These are phyloP conservation scores for Vidua chalybeata DNA, from an alignment of 2,113 vertebrate species.

Conservation along the genomic window DNA sequence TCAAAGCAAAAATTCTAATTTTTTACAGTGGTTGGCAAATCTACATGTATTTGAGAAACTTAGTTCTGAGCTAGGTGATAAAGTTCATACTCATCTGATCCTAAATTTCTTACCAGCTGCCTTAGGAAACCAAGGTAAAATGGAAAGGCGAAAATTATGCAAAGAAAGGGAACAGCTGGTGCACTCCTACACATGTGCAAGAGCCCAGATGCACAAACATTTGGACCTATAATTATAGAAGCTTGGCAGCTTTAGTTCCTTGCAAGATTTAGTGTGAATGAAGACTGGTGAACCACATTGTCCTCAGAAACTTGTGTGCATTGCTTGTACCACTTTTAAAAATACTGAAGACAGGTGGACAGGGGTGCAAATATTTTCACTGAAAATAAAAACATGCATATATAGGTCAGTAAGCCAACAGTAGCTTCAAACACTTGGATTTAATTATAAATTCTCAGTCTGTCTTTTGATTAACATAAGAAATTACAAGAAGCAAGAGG, in stretches of 20 bases:
- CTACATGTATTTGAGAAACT: neutral
- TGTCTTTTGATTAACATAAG: neutral
- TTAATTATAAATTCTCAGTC: neutral
- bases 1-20: neutral
- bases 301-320: neutral
- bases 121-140: neutral
- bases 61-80: neutral
- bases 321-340: neutral
- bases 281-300: neutral
- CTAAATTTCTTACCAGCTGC: neutral
- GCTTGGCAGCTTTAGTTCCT: neutral
- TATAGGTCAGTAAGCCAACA: neutral
- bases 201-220: neutral
- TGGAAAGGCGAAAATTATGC: neutral
- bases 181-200: neutral
- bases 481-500: neutral
- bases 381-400: neutral
- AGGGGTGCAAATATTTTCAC: neutral
- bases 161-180: conserved; percentile 10
- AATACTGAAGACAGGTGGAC: neutral
- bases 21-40: neutral
- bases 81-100: neutral
- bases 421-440: neutral
- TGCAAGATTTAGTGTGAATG: neutral
- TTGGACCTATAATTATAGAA: neutral